Base-by-base conservation (phyloP, 2,113 vertebrate genomes). In the Oophaga pumilio region DNA sequence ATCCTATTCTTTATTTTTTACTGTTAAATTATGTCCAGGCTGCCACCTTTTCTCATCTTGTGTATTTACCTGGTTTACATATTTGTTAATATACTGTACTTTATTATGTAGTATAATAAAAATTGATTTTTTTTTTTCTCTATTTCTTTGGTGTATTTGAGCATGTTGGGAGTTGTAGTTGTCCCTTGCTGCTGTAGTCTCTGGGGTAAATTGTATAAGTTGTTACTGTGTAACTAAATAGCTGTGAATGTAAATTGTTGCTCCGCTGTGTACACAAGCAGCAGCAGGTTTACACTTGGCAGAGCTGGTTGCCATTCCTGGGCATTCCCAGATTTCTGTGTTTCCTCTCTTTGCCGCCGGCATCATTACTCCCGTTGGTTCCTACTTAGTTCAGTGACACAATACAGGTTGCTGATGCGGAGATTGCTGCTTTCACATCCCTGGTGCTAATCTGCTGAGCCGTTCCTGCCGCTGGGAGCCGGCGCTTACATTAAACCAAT, bases 331-430 rank as follows among this genome's bases (percentile, higher is more conserved):
- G 33, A 50, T 15, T 43, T 33, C 68, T 7, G 26, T 8, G 8
- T 12, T 17, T 60, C 59, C 17, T 2, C 50, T 26, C 24, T 28
- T 28, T 79, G 24, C 24, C 14, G 24, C 24, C 28, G 76, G 20
- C 52, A 26, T 52, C 33, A 4, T 56, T 20, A 8, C n/a, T 14
- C 11, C 59, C 49, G 33, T 0, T 24, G 6, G 80, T 69, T 66
- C 52, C 50, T 22, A 49, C 60, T 86, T 77, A 77, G 84, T 62
- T 50, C 22, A 49, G 43, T 9, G 22, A n/a, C 18, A 85, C 74
- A 86, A 86, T 78, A 86, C 84, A 86, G 78, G 74, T 86, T 86
- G 84, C 84, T 86, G 84, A 86, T 86, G 33, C 43, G 18, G 71
- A 66, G 20, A 11, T 62, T 76, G 84, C 14, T 50, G 57, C 10